phyloP scores from a whole-genome alignment of 2,888 invertebrate genomes.

The Tinea trinotella region DNA sequence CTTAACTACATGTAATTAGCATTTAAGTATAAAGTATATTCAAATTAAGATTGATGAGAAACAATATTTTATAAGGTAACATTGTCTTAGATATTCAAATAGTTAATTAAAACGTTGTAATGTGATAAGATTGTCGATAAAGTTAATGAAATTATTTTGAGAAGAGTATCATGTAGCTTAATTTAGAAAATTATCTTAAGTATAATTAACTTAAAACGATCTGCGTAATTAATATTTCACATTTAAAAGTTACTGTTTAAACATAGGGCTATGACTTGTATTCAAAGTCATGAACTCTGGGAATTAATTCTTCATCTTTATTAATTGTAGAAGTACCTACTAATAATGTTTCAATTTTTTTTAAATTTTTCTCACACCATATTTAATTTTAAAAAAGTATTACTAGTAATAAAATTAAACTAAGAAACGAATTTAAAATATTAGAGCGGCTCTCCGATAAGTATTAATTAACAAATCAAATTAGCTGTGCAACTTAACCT shows the following conservation, averaged over 20 bases:
- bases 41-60: neutral
- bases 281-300: neutral
- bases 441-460: neutral
- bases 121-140: neutral
- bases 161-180: neutral
- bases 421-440: neutral
- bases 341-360: no score
- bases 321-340: no score
- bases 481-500: neutral
- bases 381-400: no score
- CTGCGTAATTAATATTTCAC: no score
- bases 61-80: neutral
- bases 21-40: neutral
- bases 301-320: neutral
- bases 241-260: no score
- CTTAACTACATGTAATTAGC: neutral
- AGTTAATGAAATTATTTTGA: neutral
- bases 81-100: neutral
- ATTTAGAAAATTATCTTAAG: neutral
- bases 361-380: no score
- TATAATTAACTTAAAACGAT: no score
- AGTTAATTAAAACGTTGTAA: conserved; percentile 9
- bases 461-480: neutral
- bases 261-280: neutral
- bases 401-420: no score